Percentiles rank a stretch among this genome's conserved stretches.
Conservation (phyloP, 2,797 vertebrate species). For the Kryptolebias ocellatus region DNA sequence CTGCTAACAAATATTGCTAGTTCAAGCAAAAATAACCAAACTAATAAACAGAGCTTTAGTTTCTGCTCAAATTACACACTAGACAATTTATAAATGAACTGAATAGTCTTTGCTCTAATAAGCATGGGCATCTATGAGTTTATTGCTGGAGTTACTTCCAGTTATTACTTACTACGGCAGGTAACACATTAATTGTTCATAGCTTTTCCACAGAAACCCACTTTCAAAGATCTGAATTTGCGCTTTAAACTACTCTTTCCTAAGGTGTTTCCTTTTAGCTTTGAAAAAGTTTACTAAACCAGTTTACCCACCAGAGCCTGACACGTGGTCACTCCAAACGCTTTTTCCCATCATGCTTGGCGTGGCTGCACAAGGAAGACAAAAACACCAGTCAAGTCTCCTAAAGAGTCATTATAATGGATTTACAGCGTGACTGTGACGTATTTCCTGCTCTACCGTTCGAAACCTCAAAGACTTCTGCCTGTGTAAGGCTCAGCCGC, state of each 20-base stretch:
- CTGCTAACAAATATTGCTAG: no score
- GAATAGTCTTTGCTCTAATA: no score
- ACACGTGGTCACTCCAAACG: constrained; percentile 79
- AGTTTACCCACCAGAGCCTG: constrained; percentile 70
- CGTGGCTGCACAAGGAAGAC: constrained; percentile 62
- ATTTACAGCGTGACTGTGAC: neutral
- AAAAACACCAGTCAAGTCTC: constrained; percentile 13
- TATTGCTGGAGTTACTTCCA: no score
- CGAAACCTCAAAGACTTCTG: constrained; percentile 64
- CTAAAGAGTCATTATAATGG: neutral
- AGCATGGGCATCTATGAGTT: no score
- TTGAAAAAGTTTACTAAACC: neutral
- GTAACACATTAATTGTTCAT: neutral
- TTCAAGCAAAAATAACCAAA: no score
- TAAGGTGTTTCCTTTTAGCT: no score
- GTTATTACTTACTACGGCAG: no score
- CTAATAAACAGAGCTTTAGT: no score
- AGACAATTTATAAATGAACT: no score
- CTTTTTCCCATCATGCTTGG: constrained; percentile 81
- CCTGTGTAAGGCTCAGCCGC: constrained; percentile 78
- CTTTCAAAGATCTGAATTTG: neutral
- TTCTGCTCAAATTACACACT: no score
- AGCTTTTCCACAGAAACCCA: neutral
- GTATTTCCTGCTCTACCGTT: constrained; percentile 66
- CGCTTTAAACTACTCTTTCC: no score